These are phyloP conservation scores for Micoletzkya japonica DNA, from an alignment of 2,888 invertebrate species.

Conservation along the genomic window DNA sequence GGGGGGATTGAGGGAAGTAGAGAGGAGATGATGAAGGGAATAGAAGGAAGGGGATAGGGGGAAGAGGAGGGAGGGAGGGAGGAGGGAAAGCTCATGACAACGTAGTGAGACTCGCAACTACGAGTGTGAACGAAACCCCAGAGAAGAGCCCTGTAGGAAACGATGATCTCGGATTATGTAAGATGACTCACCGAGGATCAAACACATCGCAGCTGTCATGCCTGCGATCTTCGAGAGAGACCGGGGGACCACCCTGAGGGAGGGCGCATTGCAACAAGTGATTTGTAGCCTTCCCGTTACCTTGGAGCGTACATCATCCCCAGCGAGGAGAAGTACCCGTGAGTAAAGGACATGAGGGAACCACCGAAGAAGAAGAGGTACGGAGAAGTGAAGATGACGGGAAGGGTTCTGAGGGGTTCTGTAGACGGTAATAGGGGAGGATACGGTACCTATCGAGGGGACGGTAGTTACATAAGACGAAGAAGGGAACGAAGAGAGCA, in stretches of 20 bases:
- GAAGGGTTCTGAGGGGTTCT: slow-evolving; percentile 70
- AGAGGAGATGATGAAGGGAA: no score
- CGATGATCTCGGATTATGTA: background rate
- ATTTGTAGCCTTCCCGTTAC: no score
- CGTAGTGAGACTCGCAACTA: slow-evolving; percentile 28
- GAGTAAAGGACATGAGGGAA: slow-evolving; percentile 79
- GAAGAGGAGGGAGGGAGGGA: no score
- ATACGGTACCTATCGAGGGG: slow-evolving; percentile 66
- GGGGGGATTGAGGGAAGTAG: no score
- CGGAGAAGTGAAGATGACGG: slow-evolving; percentile 79
- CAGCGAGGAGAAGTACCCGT: slow-evolving; percentile 88
- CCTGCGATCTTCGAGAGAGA: slow-evolving; percentile 42
- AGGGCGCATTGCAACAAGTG: no score
- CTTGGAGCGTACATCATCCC: slow-evolving; percentile 89
- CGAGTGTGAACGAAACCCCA: slow-evolving; percentile 30
- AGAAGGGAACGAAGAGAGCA: slow-evolving; percentile 82
- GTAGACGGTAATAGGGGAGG: background rate
- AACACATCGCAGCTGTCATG: slow-evolving; percentile 44
- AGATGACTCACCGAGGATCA: slow-evolving; percentile 39
- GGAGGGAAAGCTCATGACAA: no score
- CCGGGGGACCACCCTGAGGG: slow-evolving; percentile 36
- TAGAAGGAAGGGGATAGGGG: no score
- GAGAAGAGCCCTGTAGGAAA: slow-evolving; percentile 29
- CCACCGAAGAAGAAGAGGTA: slow-evolving; percentile 63
- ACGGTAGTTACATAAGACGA: slow-evolving; percentile 86